These are phyloP conservation scores for Siniperca scherzeri DNA, from an alignment of 2,797 vertebrate genomes.

Conservation along the genomic window DNA sequence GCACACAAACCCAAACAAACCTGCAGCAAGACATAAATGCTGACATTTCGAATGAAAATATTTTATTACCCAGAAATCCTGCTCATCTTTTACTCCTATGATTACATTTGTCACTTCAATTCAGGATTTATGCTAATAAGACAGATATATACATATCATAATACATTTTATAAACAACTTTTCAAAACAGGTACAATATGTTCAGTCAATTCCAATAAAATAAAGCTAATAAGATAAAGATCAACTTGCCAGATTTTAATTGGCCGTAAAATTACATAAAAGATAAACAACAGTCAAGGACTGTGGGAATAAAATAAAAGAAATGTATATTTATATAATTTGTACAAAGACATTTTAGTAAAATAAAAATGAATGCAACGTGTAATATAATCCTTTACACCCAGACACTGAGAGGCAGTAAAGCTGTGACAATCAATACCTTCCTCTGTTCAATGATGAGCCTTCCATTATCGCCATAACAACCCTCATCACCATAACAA, in stretches of 20 bases:
- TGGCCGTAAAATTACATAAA: not conserved
- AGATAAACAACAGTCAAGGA: not conserved
- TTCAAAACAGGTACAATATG: not conserved
- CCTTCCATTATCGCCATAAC: conserved; percentile 63
- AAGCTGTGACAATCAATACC: conserved; percentile 66
- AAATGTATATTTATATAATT: not conserved
- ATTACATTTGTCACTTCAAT: not conserved
- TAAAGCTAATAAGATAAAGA: not conserved
- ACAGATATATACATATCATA: no score
- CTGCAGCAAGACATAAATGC: not conserved
- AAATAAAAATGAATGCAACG: not conserved
- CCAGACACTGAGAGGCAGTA: conserved; percentile 23
- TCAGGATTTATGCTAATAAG: not conserved
- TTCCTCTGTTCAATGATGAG: conserved; percentile 47
- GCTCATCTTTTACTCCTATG: not conserved
- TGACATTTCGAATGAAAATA: not conserved
- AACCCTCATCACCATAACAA: conserved; percentile 64
- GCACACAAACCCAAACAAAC: not conserved
- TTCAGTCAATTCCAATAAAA: not conserved
- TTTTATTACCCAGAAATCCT: not conserved
- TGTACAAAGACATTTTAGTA: not conserved
- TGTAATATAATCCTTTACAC: conserved; percentile 15
- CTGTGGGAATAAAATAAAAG: not conserved
- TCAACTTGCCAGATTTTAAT: not conserved
- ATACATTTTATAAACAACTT: not conserved